These are phyloP conservation scores for Menura novaehollandiae DNA, from an alignment of 2,113 vertebrate species.

Conservation along the genomic window DNA sequence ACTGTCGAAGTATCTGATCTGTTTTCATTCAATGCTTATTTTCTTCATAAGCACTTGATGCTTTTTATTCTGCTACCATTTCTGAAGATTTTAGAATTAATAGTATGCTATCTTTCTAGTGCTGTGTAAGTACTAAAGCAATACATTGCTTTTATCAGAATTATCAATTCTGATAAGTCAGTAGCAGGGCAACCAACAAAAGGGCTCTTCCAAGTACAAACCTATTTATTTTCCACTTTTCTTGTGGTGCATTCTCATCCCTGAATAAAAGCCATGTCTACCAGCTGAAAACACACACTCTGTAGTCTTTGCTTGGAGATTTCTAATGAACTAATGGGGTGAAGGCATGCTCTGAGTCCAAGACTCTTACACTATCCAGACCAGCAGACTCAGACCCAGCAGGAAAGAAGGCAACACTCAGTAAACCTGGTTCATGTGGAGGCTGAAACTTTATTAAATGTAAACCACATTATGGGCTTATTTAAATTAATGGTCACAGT, in stretches of 20 bases:
- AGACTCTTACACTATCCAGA: conserved; percentile 21
- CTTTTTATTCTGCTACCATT: background rate
- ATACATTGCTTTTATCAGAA: background rate
- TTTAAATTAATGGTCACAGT: conserved; percentile 66
- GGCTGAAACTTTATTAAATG: conserved; percentile 64
- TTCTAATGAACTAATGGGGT: background rate
- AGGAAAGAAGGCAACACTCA: conserved; percentile 58
- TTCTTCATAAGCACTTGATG: background rate
- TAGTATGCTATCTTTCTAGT: background rate
- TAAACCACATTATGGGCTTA: conserved; percentile 61
- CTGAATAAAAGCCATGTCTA: background rate
- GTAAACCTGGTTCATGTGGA: conserved; percentile 53
- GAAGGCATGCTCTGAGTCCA: background rate
- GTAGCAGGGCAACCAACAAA: background rate
- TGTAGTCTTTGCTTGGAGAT: background rate
- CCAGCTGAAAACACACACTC: background rate
- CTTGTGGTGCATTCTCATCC: background rate
- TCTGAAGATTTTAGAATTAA: background rate
- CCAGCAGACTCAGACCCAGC: conserved; percentile 23
- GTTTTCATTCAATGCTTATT: background rate
- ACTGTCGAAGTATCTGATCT: background rate
- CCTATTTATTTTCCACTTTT: background rate
- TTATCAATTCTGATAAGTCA: background rate
- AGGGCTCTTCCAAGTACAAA: background rate
- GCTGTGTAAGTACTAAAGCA: background rate